Evolutionary conservation across 2,113 vertebrate genomes (phyloP), one percentile per base, ranked within the genome.

Genomic region (Turnix velox): DNA sequence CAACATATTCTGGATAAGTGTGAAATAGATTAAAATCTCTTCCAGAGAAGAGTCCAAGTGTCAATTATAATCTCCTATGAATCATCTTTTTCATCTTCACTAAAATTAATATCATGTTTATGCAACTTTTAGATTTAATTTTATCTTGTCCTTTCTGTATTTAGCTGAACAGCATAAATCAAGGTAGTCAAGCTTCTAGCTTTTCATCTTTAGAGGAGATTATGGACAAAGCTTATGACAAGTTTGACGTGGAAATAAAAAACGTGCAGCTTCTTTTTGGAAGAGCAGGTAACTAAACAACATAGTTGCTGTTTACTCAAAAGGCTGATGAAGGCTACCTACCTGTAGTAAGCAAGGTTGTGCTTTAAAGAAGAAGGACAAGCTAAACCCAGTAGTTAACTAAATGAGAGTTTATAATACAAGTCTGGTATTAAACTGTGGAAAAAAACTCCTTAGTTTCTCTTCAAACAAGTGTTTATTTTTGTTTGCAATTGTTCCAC

Each of bases 151-250:
- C 25, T 39, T 81, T 27, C 2, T 68, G 9, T 95, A n/a, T 92
- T 86, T 51, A 99, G 99, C 94, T 99, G 66, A 98, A 98, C 95
- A 99, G 98, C 71, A 96, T 99, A 68, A 96, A 98, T 86, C 98
- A 98, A 97, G 88, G 88, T 28, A 96, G 94, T 39, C 96, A 97
- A 46, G 79, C 97, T 12, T 96, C 96, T 4, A 97, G 91, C 83
- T 98, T 97, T 92, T 98, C 98, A 8, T 99, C 99, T 35, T 96
- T 99, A 81, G 99, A 99, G 93, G 99, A 99, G 92, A 98, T 99
- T 80, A 99, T 99, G 98, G 98, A 99, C 88, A 98, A 99, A 84
- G 99, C 99, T 31, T 99, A 99, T 68, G 99, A 99, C 93, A 98
- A 97, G 83, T 99, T 98, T 95, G 97, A 97, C 52, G 96, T 99